Percentiles rank a stretch among this genome's conserved stretches.
Conservation (phyloP, 2,888 invertebrate genomes). For the Microplitis deprimator region DNA sequence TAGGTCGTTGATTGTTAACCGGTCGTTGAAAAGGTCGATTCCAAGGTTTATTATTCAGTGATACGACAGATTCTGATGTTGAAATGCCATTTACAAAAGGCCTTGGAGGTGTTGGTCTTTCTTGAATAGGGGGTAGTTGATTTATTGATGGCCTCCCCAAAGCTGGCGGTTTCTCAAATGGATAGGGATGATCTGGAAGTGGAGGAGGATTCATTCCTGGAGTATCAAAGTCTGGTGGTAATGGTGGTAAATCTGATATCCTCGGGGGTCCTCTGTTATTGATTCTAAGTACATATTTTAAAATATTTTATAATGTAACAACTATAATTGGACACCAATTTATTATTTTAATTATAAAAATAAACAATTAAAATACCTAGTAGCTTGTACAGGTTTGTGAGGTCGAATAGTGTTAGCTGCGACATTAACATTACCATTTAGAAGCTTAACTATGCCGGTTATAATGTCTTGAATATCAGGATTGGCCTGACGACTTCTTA, state of each 20-base stretch:
- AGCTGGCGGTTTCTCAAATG: constrained; percentile 75
- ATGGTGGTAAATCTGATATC: constrained; percentile 82
- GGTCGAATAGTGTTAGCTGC: constrained; percentile 83
- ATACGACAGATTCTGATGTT: constrained; percentile 82
- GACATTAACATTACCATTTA: constrained; percentile 91
- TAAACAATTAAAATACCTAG: constrained; percentile 56
- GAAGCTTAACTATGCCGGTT: constrained; percentile 88
- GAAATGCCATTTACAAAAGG: constrained; percentile 81
- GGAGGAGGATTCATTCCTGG: constrained; percentile 73
- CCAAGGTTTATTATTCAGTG: constrained; percentile 65
- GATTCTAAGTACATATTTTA: constrained; percentile 73
- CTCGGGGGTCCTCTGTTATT: constrained; percentile 93
- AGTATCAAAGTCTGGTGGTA: constrained; percentile 80
- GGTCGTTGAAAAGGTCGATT: constrained; percentile 54
- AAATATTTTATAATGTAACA: constrained; percentile 1
- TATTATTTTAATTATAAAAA: neutral
- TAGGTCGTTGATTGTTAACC: constrained; percentile 61
- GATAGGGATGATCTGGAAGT: constrained; percentile 76
- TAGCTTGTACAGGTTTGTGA: constrained; percentile 75
- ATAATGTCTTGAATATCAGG: constrained; percentile 92
- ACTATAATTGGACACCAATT: neutral
- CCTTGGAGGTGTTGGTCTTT: constrained; percentile 71
- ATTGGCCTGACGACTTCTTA: constrained; percentile 74
- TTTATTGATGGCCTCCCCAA: constrained; percentile 75
- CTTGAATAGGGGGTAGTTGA: constrained; percentile 73